phyloP scores from a whole-genome alignment of 1,140 invertebrate species.

The Oreohelix idahoensis region DNA sequence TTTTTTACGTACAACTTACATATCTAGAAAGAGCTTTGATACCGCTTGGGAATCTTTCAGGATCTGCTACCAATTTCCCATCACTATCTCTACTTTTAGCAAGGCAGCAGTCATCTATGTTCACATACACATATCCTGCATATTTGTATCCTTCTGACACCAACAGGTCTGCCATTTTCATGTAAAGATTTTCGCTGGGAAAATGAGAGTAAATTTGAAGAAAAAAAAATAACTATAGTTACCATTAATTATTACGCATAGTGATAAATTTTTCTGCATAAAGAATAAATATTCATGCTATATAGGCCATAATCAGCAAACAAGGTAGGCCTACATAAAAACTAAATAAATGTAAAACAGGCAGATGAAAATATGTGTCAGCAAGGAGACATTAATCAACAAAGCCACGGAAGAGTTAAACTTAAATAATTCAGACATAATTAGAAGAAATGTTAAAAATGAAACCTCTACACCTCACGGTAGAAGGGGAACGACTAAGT shows the following conservation, averaged over 20 bases:
- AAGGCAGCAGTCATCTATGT: conserved; percentile 96
- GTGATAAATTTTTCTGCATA: too few relatives aligned
- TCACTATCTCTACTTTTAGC: conserved; percentile 83
- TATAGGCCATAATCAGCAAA: not conserved
- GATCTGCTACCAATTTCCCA: conserved; percentile 88
- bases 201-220: not conserved
- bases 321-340: too few relatives aligned
- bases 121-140: conserved; percentile 92
- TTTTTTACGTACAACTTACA: conserved; percentile 82
- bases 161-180: conserved; percentile 91
- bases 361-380: too few relatives aligned
- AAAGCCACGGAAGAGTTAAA: too few relatives aligned
- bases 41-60: conserved; percentile 90
- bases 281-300: not conserved
- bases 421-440: too few relatives aligned
- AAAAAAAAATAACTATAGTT: too few relatives aligned
- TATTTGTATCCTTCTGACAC: conserved; percentile 90
- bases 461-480: too few relatives aligned
- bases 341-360: too few relatives aligned
- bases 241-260: too few relatives aligned
- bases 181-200: conserved; percentile 89
- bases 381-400: too few relatives aligned
- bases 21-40: conserved; percentile 92
- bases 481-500: too few relatives aligned
- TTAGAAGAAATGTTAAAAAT: too few relatives aligned